Base-by-base conservation (phyloP, 2,113 vertebrate species). In the Parus major region DNA sequence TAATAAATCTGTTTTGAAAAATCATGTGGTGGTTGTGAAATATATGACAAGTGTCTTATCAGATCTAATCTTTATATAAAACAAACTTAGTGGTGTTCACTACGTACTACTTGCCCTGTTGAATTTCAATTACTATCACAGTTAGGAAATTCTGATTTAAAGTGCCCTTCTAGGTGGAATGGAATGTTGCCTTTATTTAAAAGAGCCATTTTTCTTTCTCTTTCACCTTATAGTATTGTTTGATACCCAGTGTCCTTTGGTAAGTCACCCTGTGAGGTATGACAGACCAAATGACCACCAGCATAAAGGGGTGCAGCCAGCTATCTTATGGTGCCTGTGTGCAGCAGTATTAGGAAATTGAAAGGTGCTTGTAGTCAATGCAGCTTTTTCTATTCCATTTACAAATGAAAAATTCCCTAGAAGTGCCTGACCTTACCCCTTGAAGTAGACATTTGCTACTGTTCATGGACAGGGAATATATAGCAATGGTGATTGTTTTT, bases 1-100 rank as follows among this genome's bases (percentile, higher is more conserved):
- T 75, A 85, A 66, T 94, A 91, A 95, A 92, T 92, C 84, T 90
- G 71, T 77, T 95, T 90, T 85, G 59, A 88, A 95, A 95, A 91
- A 80, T 92, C 63, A 33, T 65, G 86, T 92, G 88, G 41, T 82
- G 88, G 66, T 95, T 84, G 85, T 55, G 59, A 63, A 96, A 88
- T 95, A 87, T 90, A 86, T 85, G 79, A 91, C 78, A 91, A 93
- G 78, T 93, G 93, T 91, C 91, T 80, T 82, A 66, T 70, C 88
- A 59, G 78, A 91, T 83, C 59, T 90, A 73, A 90, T 96, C 59
- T 88, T 95, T 90, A 81, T 90, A 88, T 90, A 83, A 95, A 91
- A 86, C 85, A 88, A 59, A 42, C 59, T 91, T 88, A 85, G 66
- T 2, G 2, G 9, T 75, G 44, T 70, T 95, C 68, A 28, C 46